Percentiles rank a stretch among this genome's conserved stretches.
phyloP scores from a whole-genome alignment of 2,888 invertebrate species.

The Uloborus plumipes region DNA sequence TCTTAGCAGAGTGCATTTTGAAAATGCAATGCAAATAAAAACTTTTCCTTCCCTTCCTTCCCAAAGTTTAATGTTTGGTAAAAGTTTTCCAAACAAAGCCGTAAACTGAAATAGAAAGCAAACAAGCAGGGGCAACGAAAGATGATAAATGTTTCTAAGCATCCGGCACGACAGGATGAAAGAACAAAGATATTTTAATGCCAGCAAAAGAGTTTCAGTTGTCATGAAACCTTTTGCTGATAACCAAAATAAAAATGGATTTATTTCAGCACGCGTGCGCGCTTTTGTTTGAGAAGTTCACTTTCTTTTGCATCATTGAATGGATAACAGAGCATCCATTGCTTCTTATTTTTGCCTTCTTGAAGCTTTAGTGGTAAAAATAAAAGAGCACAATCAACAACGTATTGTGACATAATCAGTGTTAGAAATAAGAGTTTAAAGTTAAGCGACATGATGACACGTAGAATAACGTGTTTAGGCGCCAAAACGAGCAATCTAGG shows the following conservation, averaged over 20 bases:
- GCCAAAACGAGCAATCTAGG: too few species aligned
- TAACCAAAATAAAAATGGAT: slow-evolving; percentile 26
- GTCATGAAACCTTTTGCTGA: slow-evolving; percentile 16
- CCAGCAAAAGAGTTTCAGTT: slow-evolving; percentile 15
- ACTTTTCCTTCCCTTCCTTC: too few species aligned
- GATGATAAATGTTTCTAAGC: slow-evolving; percentile 24
- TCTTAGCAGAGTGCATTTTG: too few species aligned
- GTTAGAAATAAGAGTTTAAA: too few species aligned
- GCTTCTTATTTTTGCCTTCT: too few species aligned
- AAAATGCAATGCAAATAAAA: too few species aligned
- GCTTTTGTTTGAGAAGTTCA: background rate
- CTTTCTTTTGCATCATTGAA: slow-evolving; percentile 9
- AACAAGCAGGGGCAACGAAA: slow-evolving; percentile 4
- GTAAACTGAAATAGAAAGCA: background rate
- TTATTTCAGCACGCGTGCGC: slow-evolving; percentile 15
- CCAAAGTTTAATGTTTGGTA: background rate
- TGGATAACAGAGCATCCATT: background rate
- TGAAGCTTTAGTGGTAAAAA: too few species aligned
- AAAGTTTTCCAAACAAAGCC: background rate
- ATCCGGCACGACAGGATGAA: slow-evolving; percentile 18
- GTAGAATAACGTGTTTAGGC: too few species aligned
- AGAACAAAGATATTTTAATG: slow-evolving; percentile 26
- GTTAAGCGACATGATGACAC: too few species aligned
- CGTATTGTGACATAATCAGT: too few species aligned
- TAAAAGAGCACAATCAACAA: too few species aligned